These are phyloP conservation scores for Drepana arcuata DNA, from an alignment of 1,140 invertebrate genomes.

Conservation along the genomic window DNA sequence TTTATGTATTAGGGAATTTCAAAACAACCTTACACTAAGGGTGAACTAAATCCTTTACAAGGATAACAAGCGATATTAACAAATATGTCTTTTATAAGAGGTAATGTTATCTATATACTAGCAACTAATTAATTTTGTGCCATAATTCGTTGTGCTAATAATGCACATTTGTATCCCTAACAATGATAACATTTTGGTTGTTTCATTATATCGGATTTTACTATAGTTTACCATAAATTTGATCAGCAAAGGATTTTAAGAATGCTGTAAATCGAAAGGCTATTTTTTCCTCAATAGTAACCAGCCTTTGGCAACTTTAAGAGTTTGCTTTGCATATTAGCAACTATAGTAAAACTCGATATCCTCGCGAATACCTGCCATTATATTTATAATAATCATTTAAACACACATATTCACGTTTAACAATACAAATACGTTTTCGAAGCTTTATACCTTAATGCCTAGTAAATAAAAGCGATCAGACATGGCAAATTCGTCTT, in stretches of 20 bases:
- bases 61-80: constrained; percentile 63
- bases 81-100: constrained; percentile 56
- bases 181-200: constrained; percentile 11
- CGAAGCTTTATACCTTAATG: constrained; percentile 35
- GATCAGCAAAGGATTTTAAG: too few relatives aligned
- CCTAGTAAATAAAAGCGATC: constrained; percentile 41
- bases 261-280: too few relatives aligned
- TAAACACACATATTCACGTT: constrained; percentile 33
- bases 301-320: too few relatives aligned
- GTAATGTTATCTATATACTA: constrained; percentile 46
- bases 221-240: too few relatives aligned
- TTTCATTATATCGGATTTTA: too few relatives aligned
- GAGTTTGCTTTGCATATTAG: too few relatives aligned
- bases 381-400: constrained; percentile 18
- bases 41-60: constrained; percentile 60
- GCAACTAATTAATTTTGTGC: constrained; percentile 41
- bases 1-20: constrained; percentile 37
- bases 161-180: constrained; percentile 20
- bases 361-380: too few relatives aligned
- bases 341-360: too few relatives aligned
- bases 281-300: too few relatives aligned
- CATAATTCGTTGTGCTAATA: constrained; percentile 38
- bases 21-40: constrained; percentile 54
- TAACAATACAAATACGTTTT: constrained; percentile 23
- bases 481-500: too few relatives aligned